phyloP scores from a whole-genome alignment of 2,888 invertebrate species.

The Sinelater perroti region DNA sequence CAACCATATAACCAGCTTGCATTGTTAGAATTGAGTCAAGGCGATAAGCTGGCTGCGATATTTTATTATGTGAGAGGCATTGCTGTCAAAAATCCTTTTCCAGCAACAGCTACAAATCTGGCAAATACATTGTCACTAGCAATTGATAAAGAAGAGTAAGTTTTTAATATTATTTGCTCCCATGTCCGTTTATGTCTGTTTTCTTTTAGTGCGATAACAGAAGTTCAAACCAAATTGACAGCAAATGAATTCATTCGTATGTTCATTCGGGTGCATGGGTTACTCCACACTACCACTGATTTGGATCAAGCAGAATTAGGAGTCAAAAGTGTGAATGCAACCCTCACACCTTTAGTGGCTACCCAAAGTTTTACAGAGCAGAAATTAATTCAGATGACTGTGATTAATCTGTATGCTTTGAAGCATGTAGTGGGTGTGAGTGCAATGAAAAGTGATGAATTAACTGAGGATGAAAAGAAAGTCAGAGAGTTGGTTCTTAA shows the following conservation, averaged over 20 bases:
- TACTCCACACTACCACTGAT: constrained; percentile 64
- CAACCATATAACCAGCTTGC: constrained; percentile 92
- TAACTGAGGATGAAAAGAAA: constrained; percentile 67
- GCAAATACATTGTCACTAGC: constrained; percentile 74
- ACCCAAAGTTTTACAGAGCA: constrained; percentile 80
- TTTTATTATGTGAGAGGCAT: constrained; percentile 88
- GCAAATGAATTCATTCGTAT: constrained; percentile 67
- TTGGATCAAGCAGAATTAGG: constrained; percentile 69
- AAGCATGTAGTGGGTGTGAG: constrained; percentile 67
- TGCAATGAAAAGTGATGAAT: constrained; percentile 59
- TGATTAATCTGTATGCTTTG: constrained; percentile 78
- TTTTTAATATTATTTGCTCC: constrained; percentile 5
- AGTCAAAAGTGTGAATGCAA: constrained; percentile 72
- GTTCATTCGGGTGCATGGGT: constrained; percentile 71
- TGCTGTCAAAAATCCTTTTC: constrained; percentile 85
- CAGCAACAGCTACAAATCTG: constrained; percentile 83
- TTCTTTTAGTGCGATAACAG: constrained; percentile 57
- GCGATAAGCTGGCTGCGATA: constrained; percentile 81
- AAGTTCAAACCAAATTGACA: constrained; percentile 67
- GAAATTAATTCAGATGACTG: constrained; percentile 79
- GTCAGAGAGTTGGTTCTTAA: constrained; percentile 69
- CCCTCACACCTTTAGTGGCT: constrained; percentile 78
- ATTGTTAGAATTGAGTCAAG: constrained; percentile 80
- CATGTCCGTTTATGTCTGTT: neutral
- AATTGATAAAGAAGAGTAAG: constrained; percentile 61